Evolutionary conservation across 1,140 invertebrate genomes (phyloP), one percentile per base, ranked within the genome.

Genomic region (Apis dorsata): DNA sequence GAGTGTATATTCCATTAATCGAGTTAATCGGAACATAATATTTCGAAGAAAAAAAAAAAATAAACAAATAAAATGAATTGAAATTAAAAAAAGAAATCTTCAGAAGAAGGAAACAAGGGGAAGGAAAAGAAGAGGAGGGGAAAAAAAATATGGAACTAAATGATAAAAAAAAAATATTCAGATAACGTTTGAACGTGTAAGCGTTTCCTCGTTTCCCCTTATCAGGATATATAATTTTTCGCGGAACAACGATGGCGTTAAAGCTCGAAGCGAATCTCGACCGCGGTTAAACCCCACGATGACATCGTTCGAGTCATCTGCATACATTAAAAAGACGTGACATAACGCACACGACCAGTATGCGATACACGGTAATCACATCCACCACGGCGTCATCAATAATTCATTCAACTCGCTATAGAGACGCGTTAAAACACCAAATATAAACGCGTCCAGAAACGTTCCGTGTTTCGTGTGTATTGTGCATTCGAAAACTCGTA

Each of bases 261-360:
- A 51, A 51, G n/a, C 55, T 7, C 34, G 19, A 59, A 44, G 68
- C 63, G 63, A 79, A 87, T 69, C 51, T 80, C 81, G 65, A 17
- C n/a, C 75, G 55, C 57, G 44, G 28, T 75, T 79, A 81, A 85
- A 57, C 34, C 44, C 80, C 51, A 24, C 66, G 87, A 87, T 82
- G 80, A 81, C 85, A 88, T 85, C 86, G 81, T 57, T 84, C 69
- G 62, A 82, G 79, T 86, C 84, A 86, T 89, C 76, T 84, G 85
- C 83, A 88, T 85, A 84, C 72, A 87, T 85, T 82, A 74, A 85
- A 73, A 83, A 81, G 77, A 68, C 59, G 60, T 90, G 86, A 90
- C 85, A 85, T 85, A 89, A 89, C 82, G 57, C 68, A 83, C 65
- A 68, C 63, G 62, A 19, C 17, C n/a, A 59, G 68, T 77, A 71